Percentiles rank a stretch among this genome's conserved stretches.
phyloP scores from a whole-genome alignment of 2,888 invertebrate genomes.

The Agrilus biguttatus region DNA sequence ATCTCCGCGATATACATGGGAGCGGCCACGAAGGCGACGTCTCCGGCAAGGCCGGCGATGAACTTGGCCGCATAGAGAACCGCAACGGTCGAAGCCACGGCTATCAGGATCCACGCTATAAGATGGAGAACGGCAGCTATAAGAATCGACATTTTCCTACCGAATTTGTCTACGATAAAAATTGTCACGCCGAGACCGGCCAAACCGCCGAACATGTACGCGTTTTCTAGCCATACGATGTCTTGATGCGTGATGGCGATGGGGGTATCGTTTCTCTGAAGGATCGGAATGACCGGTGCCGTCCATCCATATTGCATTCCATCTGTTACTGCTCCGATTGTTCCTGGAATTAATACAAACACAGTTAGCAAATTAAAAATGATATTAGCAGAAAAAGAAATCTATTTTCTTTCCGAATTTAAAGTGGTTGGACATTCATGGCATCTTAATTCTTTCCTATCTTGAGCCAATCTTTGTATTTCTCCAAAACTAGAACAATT shows the following conservation, averaged over 20 bases:
- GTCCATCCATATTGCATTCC: constrained; percentile 32
- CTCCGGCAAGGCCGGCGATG: constrained; percentile 26
- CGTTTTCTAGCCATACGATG: constrained; percentile 18
- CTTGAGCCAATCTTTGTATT: too few species aligned
- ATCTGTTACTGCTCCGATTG: constrained; percentile 26
- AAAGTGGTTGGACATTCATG: too few species aligned
- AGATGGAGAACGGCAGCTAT: constrained; percentile 22
- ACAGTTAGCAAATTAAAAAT: too few species aligned
- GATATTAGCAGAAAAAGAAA: too few species aligned
- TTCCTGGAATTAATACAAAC: constrained; percentile 18
- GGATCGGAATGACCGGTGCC: constrained; percentile 24
- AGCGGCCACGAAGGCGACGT: constrained; percentile 29
- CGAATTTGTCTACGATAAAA: constrained; percentile 23
- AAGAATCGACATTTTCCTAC: constrained; percentile 24
- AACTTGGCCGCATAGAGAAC: constrained; percentile 25
- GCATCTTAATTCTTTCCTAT: too few species aligned
- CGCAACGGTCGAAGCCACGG: constrained; percentile 20
- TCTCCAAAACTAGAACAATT: too few species aligned
- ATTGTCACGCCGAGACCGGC: constrained; percentile 24
- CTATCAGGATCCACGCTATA: constrained; percentile 25
- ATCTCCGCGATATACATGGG: constrained; percentile 31
- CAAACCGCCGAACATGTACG: constrained; percentile 20
- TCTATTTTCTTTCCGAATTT: too few species aligned
- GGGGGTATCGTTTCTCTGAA: constrained; percentile 18
- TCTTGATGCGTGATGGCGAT: constrained; percentile 17